Evolutionary conservation across 2,113 vertebrate genomes (phyloP).

Genomic region (Carollia perspicillata): DNA sequence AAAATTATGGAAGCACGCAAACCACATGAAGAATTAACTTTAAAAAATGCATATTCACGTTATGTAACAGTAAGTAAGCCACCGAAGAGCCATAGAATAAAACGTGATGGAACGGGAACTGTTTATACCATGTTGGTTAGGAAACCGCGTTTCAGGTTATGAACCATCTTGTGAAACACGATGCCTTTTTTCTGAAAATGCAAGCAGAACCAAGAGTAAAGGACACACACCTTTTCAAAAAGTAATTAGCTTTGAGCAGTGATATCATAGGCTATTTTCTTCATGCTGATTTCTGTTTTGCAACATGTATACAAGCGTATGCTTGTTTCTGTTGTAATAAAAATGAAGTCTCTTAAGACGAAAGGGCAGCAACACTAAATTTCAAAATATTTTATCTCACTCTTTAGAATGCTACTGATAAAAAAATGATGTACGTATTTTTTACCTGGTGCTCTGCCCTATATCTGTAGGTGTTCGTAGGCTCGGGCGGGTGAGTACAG

Average conservation of each 20-base stretch:
- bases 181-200: background rate
- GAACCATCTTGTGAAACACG: background rate
- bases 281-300: background rate
- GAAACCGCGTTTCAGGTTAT: background rate
- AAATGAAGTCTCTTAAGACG: background rate
- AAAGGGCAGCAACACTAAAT: background rate
- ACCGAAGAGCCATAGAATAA: background rate
- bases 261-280: background rate
- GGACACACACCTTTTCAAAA: background rate
- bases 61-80: background rate
- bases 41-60: background rate
- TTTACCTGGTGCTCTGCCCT: background rate
- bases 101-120: background rate
- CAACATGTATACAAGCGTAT: background rate
- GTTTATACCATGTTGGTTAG: background rate
- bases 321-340: background rate
- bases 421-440: background rate
- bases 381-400: constrained; percentile 8
- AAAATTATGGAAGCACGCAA: background rate
- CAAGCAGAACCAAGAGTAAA: background rate
- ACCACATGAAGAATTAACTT: background rate
- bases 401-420: background rate
- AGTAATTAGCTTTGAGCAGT: background rate
- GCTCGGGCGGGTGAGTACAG: rapidly evolving
- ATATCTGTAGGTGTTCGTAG: background rate